Base-by-base conservation (phyloP, 2,797 vertebrate species). In the Melanotaenia nigrans region DNA sequence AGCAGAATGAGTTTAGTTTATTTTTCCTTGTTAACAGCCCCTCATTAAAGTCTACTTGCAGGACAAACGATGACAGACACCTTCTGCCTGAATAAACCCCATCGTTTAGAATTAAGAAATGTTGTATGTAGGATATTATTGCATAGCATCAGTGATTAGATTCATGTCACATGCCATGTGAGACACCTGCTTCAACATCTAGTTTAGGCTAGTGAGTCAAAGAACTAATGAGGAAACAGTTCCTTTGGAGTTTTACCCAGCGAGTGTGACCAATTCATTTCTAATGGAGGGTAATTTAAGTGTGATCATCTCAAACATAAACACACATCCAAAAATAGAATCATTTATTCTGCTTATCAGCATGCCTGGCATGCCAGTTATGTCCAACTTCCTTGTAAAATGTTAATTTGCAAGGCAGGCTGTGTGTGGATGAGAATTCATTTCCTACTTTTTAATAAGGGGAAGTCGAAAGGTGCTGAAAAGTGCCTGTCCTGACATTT, bases 11-110 rank as follows among this genome's bases (percentile, higher is more conserved):
- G 61, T 67, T 64, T 3, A 57, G 63, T 42, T 68, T 38, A 55
- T 45, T 73, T 75, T 78, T 77, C 56, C 72, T 79, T 78, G 59
- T 82, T 82, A 86, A 68, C 66, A 16, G 7, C 1, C 2, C 45
- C 76, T 87, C 85, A 82, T 90, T 90, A 85, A 78, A 86, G 83
- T 65, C 59, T 71, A 54, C 82, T 79, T 2, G 11, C 61, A 61
- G 69, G 66, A 62, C 4, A 25, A 36, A 75, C 77, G 72, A 20
- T 74, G 79, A 82, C 71, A 61, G 71, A 82, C 58, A 38, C 65
- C 18, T 53, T 68, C 57, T 66, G 55, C 65, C 71, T 47, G 45
- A 68, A 86, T 68, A 77, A 76, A 80, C 38, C 74, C 59, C 18
- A 36, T 61, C 81, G 57, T 30, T 20, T 58, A 28, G 32, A 58